Conservation (phyloP, 2,888 invertebrate genomes). For the Acholoe squamosa region DNA sequence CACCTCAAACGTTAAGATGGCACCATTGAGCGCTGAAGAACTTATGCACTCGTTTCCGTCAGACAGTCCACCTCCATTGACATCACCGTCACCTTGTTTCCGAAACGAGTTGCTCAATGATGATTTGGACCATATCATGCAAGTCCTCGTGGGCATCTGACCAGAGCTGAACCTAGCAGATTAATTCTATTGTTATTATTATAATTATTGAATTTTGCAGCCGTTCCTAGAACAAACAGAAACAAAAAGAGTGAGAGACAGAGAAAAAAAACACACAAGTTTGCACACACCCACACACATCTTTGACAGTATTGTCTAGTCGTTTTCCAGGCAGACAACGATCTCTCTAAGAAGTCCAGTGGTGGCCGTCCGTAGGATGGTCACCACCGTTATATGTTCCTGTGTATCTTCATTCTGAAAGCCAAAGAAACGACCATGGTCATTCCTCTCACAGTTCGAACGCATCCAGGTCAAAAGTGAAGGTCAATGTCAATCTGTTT, state of each 20-base stretch:
- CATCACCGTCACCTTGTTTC: constrained; percentile 60
- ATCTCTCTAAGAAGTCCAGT: constrained; percentile 44
- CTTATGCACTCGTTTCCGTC: constrained; percentile 81
- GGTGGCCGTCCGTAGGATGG: not conserved
- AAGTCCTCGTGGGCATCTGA: constrained; percentile 87
- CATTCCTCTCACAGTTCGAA: constrained; percentile 46
- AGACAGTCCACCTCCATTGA: constrained; percentile 29
- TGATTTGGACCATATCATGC: constrained; percentile 88
- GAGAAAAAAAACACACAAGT: not conserved
- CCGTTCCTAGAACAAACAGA: constrained; percentile 29
- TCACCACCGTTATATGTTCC: not conserved
- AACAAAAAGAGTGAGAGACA: not conserved
- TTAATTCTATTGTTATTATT: constrained; percentile 50
- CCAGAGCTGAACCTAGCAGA: constrained; percentile 51
- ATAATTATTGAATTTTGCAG: constrained; percentile 27
- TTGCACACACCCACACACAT: constrained; percentile 17
- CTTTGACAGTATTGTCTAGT: constrained; percentile 52
- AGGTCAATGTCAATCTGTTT: constrained; percentile 60
- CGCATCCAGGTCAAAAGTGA: constrained; percentile 40
- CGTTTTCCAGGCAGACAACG: constrained; percentile 45
- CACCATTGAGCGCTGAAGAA: constrained; percentile 83
- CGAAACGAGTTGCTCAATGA: constrained; percentile 83
- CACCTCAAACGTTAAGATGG: constrained; percentile 78
- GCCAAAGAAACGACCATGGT: constrained; percentile 46
- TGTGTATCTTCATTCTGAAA: constrained; percentile 14